Evolutionary conservation across 2,888 invertebrate species (phyloP).

Genomic region (Urechis unicinctus): DNA sequence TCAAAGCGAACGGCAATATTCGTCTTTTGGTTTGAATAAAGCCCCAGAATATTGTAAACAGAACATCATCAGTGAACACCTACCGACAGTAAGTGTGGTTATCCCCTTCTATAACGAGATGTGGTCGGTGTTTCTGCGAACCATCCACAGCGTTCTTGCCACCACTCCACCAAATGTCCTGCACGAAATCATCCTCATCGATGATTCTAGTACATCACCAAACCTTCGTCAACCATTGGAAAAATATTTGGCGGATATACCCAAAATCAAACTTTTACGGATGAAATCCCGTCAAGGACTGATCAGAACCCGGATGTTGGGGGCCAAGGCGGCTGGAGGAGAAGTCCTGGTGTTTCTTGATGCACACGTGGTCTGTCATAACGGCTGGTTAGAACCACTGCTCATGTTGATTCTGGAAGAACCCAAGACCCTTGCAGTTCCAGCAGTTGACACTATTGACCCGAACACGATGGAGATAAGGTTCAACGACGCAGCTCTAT

Average conservation of each 20-base stretch:
- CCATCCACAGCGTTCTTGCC: constrained; percentile 13
- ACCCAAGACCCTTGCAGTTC: constrained; percentile 10
- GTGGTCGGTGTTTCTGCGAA: constrained; percentile 20
- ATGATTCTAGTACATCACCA: constrained; percentile 13
- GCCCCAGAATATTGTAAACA: not conserved
- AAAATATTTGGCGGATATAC: constrained; percentile 4
- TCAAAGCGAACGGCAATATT: not conserved
- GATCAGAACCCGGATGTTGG: constrained; percentile 5
- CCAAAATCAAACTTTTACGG: not conserved
- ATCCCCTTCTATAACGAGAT: constrained; percentile 23
- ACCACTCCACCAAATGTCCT: constrained; percentile 14
- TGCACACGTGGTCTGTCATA: constrained; percentile 19
- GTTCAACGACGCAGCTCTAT: not conserved
- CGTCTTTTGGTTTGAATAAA: not conserved
- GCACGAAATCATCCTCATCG: constrained; percentile 16
- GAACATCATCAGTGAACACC: not conserved
- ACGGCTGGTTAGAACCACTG: constrained; percentile 18
- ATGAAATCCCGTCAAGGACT: constrained; percentile 7
- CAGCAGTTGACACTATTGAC: constrained; percentile 14
- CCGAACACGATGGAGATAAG: constrained; percentile 9
- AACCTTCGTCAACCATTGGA: constrained; percentile 13
- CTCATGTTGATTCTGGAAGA: constrained; percentile 8
- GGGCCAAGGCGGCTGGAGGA: constrained; percentile 5
- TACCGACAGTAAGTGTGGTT: constrained; percentile 13
- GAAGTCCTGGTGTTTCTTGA: constrained; percentile 19